Evolutionary conservation across 2,113 vertebrate species (phyloP).

Genomic region (Thermophis baileyi): DNA sequence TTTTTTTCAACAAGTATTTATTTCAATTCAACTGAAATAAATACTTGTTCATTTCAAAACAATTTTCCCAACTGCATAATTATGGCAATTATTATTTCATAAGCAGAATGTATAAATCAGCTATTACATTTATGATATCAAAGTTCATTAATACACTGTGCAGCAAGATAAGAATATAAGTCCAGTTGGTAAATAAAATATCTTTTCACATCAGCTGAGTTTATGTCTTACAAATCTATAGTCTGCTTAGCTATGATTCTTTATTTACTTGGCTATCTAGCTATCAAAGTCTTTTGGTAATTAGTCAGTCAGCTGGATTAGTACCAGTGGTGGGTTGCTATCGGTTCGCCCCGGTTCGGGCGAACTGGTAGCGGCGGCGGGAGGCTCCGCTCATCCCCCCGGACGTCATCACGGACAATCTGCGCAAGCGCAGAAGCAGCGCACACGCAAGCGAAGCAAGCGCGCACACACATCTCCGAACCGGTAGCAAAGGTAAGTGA

Average conservation of each 20-base stretch:
- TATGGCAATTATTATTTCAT: not conserved
- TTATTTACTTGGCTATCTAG: not conserved
- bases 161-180: not conserved
- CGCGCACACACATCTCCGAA: too few relatives aligned
- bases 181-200: not conserved
- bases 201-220: not conserved
- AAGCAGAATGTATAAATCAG: not conserved
- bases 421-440: too few relatives aligned
- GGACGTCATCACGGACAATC: too few relatives aligned
- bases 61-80: not conserved
- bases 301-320: not conserved
- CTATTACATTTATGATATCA: not conserved
- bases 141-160: not conserved
- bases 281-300: not conserved
- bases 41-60: not conserved
- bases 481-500: too few relatives aligned
- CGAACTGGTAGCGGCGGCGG: too few relatives aligned
- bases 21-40: not conserved
- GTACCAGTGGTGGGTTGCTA: too few relatives aligned
- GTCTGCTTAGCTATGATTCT: not conserved
- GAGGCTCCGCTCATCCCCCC: too few relatives aligned
- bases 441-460: too few relatives aligned
- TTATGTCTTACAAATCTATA: not conserved
- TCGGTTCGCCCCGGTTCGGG: too few relatives aligned
- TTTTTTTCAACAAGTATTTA: not conserved